phyloP scores from a whole-genome alignment of 2,113 vertebrate species.

The Notarius quadriscutis region DNA sequence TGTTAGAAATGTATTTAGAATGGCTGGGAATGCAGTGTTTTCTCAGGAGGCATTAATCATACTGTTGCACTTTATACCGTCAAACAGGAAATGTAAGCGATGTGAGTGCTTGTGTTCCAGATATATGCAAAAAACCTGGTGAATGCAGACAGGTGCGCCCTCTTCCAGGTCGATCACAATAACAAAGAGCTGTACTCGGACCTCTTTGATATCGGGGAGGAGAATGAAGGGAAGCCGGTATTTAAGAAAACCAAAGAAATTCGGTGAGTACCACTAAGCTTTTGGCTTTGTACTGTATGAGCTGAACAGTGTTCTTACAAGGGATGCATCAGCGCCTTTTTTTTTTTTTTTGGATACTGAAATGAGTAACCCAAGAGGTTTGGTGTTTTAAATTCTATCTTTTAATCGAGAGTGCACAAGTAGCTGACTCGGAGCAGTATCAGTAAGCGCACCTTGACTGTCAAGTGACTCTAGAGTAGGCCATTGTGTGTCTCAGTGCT shows the following conservation, averaged over 20 bases:
- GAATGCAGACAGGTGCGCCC: conserved; percentile 97
- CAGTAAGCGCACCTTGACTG: not conserved
- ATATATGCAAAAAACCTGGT: conserved; percentile 99
- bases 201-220: conserved; percentile 97
- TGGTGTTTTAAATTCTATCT: no score
- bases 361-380: no score
- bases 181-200: conserved; percentile 98
- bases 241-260: conserved; percentile 99
- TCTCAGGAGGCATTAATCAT: conserved; percentile 6
- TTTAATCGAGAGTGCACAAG: not conserved
- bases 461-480: not conserved
- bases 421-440: not conserved
- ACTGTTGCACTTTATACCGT: not conserved
- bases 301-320: not conserved
- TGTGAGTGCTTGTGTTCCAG: conserved; percentile 71
- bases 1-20: not conserved
- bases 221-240: conserved; percentile 93
- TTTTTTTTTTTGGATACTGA: not conserved
- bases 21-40: not conserved
- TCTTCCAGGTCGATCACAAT: conserved; percentile 99
- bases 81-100: not conserved
- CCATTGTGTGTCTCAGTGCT: not conserved
- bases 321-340: not conserved
- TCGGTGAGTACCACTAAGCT: conserved; percentile 72
- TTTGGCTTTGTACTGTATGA: not conserved